Evolutionary conservation across 2,113 vertebrate genomes (phyloP).

Genomic region (Dunckerocampus dactyliophorus): DNA sequence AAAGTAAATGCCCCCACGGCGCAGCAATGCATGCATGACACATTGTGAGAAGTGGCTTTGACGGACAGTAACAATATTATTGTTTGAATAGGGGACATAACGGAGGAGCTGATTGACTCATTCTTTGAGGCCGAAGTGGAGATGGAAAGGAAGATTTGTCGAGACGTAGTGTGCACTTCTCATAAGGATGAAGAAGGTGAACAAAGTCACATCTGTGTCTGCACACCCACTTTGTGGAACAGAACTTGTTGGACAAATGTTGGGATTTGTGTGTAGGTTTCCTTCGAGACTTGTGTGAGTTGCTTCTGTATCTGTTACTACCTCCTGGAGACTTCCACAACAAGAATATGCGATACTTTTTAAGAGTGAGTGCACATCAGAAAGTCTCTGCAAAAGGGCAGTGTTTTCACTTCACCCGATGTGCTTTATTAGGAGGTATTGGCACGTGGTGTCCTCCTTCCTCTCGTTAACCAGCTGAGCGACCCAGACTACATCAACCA

Average conservation of each 20-base stretch:
- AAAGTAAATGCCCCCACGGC: conserved; percentile 68
- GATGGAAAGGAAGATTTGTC: conserved; percentile 96
- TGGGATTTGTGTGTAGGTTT: conserved; percentile 76
- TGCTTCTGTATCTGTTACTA: conserved; percentile 98
- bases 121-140: conserved; percentile 99
- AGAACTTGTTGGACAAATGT: conserved; percentile 1
- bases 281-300: conserved; percentile 95
- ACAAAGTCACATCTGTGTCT: background rate
- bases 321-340: conserved; percentile 99
- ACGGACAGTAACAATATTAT: background rate
- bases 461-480: conserved; percentile 96
- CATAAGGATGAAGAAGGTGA: conserved; percentile 96
- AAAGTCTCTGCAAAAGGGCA: background rate
- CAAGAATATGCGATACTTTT: conserved; percentile 99
- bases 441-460: conserved; percentile 94
- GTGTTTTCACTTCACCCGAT: background rate
- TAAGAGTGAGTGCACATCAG: conserved; percentile 79
- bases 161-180: conserved; percentile 93
- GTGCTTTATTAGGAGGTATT: conserved; percentile 85
- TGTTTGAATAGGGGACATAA: conserved; percentile 74
- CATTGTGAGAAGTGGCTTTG: background rate
- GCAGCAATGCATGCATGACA: background rate
- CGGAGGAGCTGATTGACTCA: conserved; percentile 90
- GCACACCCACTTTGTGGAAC: background rate
- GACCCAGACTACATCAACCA: conserved; percentile 99